Percentiles rank a stretch among this genome's conserved stretches.
phyloP scores from a whole-genome alignment of 2,888 invertebrate species.

The Zhengitettix transpicula region DNA sequence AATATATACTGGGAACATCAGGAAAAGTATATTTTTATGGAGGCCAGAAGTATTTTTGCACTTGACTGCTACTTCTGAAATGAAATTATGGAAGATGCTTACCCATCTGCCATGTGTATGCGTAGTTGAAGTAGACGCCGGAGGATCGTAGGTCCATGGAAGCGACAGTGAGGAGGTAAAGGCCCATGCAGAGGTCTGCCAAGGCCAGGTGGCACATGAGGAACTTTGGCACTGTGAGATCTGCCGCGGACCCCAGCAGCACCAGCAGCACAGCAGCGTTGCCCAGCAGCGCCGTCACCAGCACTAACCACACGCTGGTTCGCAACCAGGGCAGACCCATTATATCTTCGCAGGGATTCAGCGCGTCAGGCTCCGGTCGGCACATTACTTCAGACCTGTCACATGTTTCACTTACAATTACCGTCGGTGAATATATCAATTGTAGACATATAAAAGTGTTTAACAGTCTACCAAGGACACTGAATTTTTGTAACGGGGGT shows the following conservation, averaged over 20 bases:
- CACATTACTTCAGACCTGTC: slow-evolving; percentile 37
- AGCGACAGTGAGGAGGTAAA: slow-evolving; percentile 69
- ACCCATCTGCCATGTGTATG: slow-evolving; percentile 78
- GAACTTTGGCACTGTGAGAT: slow-evolving; percentile 47
- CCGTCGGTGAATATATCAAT: too few species aligned
- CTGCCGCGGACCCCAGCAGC: slow-evolving; percentile 39
- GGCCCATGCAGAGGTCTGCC: slow-evolving; percentile 75
- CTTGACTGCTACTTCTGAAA: too few species aligned
- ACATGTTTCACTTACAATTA: background rate
- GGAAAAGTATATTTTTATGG: too few species aligned
- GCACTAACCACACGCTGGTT: slow-evolving; percentile 73
- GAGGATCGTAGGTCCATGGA: slow-evolving; percentile 69
- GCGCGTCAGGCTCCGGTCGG: slow-evolving; percentile 56
- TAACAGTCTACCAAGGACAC: too few species aligned
- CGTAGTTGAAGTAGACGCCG: slow-evolving; percentile 77
- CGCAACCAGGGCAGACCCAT: slow-evolving; percentile 68
- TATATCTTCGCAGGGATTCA: slow-evolving; percentile 81
- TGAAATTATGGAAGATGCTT: slow-evolving; percentile 11
- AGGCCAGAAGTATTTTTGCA: background rate
- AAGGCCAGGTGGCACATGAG: slow-evolving; percentile 70
- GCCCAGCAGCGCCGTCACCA: slow-evolving; percentile 63
- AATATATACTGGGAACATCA: too few species aligned
- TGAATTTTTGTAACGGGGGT: too few species aligned
- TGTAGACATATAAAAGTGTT: too few species aligned
- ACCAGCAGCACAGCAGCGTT: slow-evolving; percentile 70